Evolutionary conservation across 2,113 vertebrate species (phyloP).

Genomic region (Corynorhinus townsendii): DNA sequence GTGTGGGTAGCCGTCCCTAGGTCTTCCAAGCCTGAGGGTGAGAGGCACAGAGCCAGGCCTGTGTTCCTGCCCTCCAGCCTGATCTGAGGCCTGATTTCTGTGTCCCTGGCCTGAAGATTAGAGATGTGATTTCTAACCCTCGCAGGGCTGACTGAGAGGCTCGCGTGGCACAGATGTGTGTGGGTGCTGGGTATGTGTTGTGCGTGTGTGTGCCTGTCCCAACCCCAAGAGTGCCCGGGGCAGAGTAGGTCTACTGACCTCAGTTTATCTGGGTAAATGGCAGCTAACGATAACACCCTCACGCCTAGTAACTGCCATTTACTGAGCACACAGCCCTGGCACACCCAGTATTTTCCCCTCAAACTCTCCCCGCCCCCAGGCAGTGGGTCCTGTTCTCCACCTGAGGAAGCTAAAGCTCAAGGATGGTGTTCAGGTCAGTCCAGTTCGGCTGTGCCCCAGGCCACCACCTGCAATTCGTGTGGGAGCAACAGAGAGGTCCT

Average conservation of each 20-base stretch:
- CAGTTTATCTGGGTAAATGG: background rate
- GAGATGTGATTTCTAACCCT: background rate
- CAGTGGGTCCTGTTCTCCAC: background rate
- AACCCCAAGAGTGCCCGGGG: background rate
- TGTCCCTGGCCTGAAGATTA: background rate
- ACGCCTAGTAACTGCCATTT: background rate
- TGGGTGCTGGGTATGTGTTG: background rate
- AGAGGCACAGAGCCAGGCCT: background rate
- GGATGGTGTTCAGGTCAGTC: background rate
- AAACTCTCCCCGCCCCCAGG: background rate
- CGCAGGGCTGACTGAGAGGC: background rate
- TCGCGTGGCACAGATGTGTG: fast-evolving
- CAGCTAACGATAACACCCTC: background rate
- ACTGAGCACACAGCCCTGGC: background rate
- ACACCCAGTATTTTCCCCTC: background rate
- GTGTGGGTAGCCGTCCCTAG: background rate
- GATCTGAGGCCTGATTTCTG: background rate
- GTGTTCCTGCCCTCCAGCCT: background rate
- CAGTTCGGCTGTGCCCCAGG: background rate
- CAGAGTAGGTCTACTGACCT: background rate
- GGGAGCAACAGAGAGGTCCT: background rate
- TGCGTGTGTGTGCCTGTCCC: background rate
- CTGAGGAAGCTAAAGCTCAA: background rate
- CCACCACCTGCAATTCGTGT: fast-evolving
- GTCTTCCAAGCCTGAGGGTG: background rate